Percentiles rank a stretch among this genome's conserved stretches.
phyloP scores from a whole-genome alignment of 2,113 vertebrate genomes.

The Chaetorhynchus papuensis region DNA sequence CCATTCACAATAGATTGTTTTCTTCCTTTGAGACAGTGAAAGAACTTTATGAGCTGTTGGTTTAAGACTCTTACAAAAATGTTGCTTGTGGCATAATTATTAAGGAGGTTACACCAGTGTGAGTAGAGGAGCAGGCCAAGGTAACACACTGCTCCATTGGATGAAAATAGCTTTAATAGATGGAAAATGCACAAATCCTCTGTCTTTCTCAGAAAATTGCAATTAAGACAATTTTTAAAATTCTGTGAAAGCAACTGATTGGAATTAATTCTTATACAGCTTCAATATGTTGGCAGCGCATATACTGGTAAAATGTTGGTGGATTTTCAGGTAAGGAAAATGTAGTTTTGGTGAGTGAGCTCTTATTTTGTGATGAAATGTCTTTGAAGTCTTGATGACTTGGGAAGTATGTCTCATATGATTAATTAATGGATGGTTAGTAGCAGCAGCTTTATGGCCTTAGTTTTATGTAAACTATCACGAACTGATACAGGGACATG shows the following conservation, averaged over 20 bases:
- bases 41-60: slow-evolving; percentile 29
- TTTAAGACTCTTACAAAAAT: slow-evolving; percentile 1
- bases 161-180: neutral
- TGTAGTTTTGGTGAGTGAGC: neutral
- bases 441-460: neutral
- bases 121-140: neutral
- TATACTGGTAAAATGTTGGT: neutral
- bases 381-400: neutral
- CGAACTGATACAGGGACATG: neutral
- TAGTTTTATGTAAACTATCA: neutral
- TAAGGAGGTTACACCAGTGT: neutral
- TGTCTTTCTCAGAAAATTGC: neutral
- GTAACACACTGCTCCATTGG: neutral
- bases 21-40: neutral
- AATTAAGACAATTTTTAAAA: neutral
- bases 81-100: neutral
- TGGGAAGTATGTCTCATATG: neutral
- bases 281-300: neutral
- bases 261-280: neutral
- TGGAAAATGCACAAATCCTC: neutral
- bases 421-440: neutral
- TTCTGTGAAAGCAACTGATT: neutral
- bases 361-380: neutral
- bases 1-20: slow-evolving; percentile 7
- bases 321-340: slow-evolving; percentile 22